These are phyloP conservation scores for Paralvinella palmiformis DNA, from an alignment of 1,140 invertebrate species.

Conservation along the genomic window DNA sequence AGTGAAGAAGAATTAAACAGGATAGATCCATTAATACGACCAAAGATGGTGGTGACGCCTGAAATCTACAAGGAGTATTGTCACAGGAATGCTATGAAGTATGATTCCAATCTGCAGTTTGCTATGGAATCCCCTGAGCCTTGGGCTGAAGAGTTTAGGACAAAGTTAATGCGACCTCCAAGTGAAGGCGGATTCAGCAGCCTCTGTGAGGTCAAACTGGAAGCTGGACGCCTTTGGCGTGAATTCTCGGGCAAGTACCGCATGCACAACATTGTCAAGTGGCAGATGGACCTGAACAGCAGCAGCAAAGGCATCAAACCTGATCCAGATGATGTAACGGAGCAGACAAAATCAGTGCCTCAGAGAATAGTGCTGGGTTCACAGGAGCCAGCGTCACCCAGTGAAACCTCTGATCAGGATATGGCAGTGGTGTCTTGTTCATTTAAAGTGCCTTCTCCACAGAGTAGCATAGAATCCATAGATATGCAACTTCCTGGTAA, in stretches of 20 bases:
- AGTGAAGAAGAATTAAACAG: slow-evolving; percentile 14
- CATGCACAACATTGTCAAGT: slow-evolving; percentile 21
- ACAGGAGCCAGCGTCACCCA: too few species aligned
- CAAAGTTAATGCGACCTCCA: slow-evolving; percentile 7
- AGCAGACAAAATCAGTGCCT: too few species aligned
- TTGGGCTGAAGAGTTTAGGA: slow-evolving; percentile 21
- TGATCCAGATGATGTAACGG: neutral
- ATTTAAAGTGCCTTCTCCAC: too few species aligned
- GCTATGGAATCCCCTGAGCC: slow-evolving; percentile 21
- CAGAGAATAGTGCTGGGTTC: too few species aligned
- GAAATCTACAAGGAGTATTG: slow-evolving; percentile 22
- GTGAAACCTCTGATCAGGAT: neutral
- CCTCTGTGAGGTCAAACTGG: slow-evolving; percentile 16
- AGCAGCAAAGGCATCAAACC: neutral
- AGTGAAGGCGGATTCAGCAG: slow-evolving; percentile 22
- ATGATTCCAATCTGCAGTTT: slow-evolving; percentile 20
- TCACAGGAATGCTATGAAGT: slow-evolving; percentile 21
- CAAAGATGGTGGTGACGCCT: slow-evolving; percentile 16
- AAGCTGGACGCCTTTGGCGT: slow-evolving; percentile 13
- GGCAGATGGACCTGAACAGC: slow-evolving; percentile 18
- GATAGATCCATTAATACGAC: slow-evolving; percentile 19
- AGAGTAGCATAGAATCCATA: too few species aligned
- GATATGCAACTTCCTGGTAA: too few species aligned
- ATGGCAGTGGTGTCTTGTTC: too few species aligned
- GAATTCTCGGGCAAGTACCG: slow-evolving; percentile 19